phyloP scores from a whole-genome alignment of 1,140 invertebrate genomes.

The Reticulitermes speratus region DNA sequence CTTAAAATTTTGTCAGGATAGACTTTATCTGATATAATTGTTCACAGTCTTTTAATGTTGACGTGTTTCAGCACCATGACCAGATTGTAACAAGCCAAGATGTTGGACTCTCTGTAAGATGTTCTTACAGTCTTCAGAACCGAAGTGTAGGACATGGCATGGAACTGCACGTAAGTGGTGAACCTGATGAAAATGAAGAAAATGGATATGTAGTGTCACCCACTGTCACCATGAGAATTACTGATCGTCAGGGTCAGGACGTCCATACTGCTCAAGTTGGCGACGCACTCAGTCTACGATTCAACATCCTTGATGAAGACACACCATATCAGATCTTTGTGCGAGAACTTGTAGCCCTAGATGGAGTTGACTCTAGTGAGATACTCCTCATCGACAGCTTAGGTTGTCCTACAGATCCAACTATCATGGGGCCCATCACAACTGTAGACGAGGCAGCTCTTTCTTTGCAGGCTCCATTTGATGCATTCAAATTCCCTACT shows the following conservation, averaged over 20 bases:
- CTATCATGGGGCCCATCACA: conserved; percentile 51
- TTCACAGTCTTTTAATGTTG: too few species aligned
- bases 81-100: conserved; percentile 57
- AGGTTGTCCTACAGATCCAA: conserved; percentile 55
- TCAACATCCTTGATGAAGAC: conserved; percentile 51
- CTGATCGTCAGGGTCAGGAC: conserved; percentile 50
- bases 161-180: conserved; percentile 46
- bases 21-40: too few species aligned
- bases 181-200: conserved; percentile 45
- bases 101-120: conserved; percentile 53
- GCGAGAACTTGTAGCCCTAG: conserved; percentile 55
- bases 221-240: conserved; percentile 56
- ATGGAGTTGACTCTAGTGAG: conserved; percentile 53
- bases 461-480: conserved; percentile 52
- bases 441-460: conserved; percentile 45
- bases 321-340: conserved; percentile 59
- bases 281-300: conserved; percentile 53
- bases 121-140: conserved; percentile 55
- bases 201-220: conserved; percentile 53
- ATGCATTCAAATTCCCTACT: conserved; percentile 59
- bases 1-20: too few species aligned
- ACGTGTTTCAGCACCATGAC: conserved; percentile 51
- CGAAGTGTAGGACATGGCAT: conserved; percentile 51
- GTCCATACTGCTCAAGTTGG: conserved; percentile 50
- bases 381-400: conserved; percentile 53